Conservation (phyloP, 2,797 vertebrate genomes). For the Selene dorsalis region DNA sequence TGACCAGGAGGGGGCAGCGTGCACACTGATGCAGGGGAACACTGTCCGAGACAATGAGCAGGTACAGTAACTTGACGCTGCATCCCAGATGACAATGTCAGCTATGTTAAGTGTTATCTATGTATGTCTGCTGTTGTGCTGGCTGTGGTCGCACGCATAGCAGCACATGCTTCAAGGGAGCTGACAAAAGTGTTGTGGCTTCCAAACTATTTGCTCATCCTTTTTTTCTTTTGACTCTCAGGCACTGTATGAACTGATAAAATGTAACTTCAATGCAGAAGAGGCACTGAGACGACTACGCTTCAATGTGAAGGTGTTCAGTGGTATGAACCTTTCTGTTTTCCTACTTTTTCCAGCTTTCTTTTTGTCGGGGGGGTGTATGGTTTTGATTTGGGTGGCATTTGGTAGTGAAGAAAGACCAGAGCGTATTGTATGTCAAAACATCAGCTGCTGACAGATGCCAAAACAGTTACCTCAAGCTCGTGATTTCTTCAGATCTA, state of each 20-base stretch:
- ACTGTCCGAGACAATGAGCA: constrained; percentile 92
- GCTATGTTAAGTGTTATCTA: background rate
- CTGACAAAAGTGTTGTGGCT: too few relatives aligned
- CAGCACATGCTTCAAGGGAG: too few relatives aligned
- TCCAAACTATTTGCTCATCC: background rate
- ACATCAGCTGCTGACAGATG: background rate
- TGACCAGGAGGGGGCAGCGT: constrained; percentile 77
- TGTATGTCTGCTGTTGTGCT: background rate
- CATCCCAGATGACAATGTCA: background rate
- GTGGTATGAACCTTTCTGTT: constrained; percentile 83
- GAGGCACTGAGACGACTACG: constrained; percentile 91
- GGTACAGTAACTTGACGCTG: constrained; percentile 70
- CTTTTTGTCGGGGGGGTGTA: background rate
- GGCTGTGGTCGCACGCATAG: background rate
- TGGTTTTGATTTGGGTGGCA: background rate
- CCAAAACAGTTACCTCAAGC: background rate
- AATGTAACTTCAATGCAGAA: constrained; percentile 94
- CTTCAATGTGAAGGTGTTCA: constrained; percentile 96
- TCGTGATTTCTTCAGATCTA: background rate
- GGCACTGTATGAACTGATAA: constrained; percentile 96
- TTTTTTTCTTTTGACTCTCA: constrained; percentile 53
- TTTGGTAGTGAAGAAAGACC: background rate
- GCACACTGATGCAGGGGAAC: constrained; percentile 75
- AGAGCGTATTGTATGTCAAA: background rate
- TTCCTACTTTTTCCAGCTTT: background rate